Percentiles rank a stretch among this genome's conserved stretches.
These are phyloP conservation scores for Mormyrus hasselquistii DNA, from an alignment of 2,797 vertebrate species.

Conservation along the genomic window DNA sequence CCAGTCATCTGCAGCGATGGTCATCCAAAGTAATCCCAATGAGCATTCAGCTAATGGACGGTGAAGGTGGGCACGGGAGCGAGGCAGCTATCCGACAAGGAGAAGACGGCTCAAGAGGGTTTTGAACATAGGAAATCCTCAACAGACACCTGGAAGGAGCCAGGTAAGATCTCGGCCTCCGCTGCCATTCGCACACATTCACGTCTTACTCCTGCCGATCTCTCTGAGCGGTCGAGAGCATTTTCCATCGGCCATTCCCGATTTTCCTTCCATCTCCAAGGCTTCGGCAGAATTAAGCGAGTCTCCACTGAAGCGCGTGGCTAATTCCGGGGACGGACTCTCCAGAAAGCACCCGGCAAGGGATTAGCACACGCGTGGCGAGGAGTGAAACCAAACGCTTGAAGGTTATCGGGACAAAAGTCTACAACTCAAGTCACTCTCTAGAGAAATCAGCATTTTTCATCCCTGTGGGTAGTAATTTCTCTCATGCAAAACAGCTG, in stretches of 20 bases:
- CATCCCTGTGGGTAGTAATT: slow-evolving; percentile 26
- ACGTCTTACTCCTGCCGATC: not conserved
- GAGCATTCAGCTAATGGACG: not conserved
- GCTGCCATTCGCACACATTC: not conserved
- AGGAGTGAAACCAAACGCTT: slow-evolving; percentile 10
- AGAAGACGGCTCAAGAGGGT: not conserved
- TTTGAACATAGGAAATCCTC: not conserved
- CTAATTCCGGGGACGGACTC: not conserved
- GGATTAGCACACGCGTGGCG: not conserved
- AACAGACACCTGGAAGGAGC: not conserved
- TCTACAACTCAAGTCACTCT: slow-evolving; percentile 33
- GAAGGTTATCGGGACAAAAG: slow-evolving; percentile 44
- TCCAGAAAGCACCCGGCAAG: not conserved
- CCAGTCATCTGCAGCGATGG: not conserved
- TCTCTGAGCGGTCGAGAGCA: not conserved
- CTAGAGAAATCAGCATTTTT: slow-evolving; percentile 20
- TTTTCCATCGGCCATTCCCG: not conserved
- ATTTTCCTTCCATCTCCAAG: not conserved
- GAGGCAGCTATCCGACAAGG: not conserved
- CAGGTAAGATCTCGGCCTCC: not conserved
- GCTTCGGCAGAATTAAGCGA: not conserved
- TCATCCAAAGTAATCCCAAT: not conserved
- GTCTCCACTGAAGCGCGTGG: too few relatives aligned
- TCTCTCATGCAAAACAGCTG: slow-evolving; percentile 39
- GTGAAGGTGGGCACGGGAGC: not conserved